phyloP scores from a whole-genome alignment of 2,888 invertebrate species.

The Polydrusus cervinus region DNA sequence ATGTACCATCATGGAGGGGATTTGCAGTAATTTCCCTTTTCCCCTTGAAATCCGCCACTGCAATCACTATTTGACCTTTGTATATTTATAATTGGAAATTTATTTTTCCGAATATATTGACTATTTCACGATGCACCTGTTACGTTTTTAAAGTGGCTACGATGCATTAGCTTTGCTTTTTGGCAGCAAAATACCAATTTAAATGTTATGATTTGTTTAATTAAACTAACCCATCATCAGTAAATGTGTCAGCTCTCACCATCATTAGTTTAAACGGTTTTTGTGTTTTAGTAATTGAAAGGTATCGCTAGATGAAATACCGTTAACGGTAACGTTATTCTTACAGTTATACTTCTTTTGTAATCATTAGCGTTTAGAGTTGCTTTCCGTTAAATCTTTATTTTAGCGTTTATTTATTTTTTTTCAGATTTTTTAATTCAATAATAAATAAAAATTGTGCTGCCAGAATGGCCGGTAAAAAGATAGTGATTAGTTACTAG shows the following conservation, averaged over 20 bases:
- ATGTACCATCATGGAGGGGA: too few species aligned
- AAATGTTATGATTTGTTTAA: conserved; percentile 28
- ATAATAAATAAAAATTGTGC: conserved; percentile 24
- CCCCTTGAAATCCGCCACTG: too few species aligned
- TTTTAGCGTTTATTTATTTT: conserved; percentile 24
- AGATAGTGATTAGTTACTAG: conserved; percentile 33
- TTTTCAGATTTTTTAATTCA: conserved; percentile 28
- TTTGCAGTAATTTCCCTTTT: too few species aligned
- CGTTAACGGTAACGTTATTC: conserved; percentile 3
- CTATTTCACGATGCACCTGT: too few species aligned
- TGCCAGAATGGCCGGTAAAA: conserved; percentile 28
- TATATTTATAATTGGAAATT: conserved; percentile 28
- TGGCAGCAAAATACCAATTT: conserved; percentile 33
- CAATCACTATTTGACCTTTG: conserved; percentile 15
- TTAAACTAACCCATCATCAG: conserved; percentile 10
- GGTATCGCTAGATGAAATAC: neutral
- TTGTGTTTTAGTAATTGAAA: neutral
- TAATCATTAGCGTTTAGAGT: neutral
- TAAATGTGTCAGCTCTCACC: conserved; percentile 9
- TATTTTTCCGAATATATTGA: conserved; percentile 30
- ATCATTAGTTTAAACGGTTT: neutral
- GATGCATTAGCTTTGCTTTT: conserved; percentile 21
- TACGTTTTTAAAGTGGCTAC: too few species aligned
- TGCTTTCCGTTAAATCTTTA: neutral
- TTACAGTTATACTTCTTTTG: neutral